Base-by-base conservation (phyloP, 2,113 vertebrate genomes). In the Notothenia rossii region DNA sequence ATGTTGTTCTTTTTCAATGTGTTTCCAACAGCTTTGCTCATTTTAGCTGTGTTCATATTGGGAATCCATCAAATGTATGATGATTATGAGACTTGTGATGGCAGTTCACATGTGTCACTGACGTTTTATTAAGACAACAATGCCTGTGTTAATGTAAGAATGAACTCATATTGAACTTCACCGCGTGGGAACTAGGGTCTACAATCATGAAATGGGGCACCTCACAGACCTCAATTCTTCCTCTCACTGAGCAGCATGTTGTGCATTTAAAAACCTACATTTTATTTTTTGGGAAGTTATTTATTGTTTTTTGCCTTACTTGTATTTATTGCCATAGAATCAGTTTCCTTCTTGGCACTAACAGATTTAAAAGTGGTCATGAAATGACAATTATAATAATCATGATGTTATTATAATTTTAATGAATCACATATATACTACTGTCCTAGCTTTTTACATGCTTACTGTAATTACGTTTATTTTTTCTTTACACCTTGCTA, bases 271-370 rank as follows among this genome's bases (percentile, higher is more conserved):
- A 29, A 69, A 43, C 70, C 67, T 74, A 69, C 45, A 50, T 49
- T 59, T 46, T 1, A 68, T 68, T 79, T 86, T 13, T 67, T 68
- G 43, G 45, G 45, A 53, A 70, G 45, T 54, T 84, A 88, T 91
- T 90, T 88, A 86, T 90, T 85, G 45, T 84, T 85, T 53, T 78
- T 40, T 90, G 90, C 91, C 90, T 92, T 91, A 89, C 89, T 93
- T 90, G 70, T 88, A 74, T 91, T 81, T 80, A 72, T 88, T 79
- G 65, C 60, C 66, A 80, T 81, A 69, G 45, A 60, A 33, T 20
- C 46, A 72, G 55, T 89, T 87, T 82, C 66, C 53, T 72, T 79
- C 43, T 55, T 73, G 77, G 58, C 80, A 84, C 81, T 85, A 61
- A 75, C 33, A 48, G 59, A 49, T 83, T 29, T 15, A 63, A 70